phyloP scores from a whole-genome alignment of 2,888 invertebrate genomes.

The Ditula angustiorana region DNA sequence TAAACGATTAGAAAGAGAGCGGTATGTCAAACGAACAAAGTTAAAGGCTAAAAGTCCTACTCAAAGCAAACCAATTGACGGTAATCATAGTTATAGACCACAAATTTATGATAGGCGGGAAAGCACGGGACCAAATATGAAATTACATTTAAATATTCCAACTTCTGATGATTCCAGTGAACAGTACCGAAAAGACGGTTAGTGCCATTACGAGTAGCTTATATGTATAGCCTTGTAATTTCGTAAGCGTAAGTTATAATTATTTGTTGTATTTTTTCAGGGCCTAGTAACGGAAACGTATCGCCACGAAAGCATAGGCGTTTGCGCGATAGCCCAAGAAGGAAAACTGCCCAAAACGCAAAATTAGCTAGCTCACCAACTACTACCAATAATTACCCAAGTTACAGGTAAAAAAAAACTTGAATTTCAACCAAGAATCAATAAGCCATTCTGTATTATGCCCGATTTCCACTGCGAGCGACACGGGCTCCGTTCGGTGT shows the following conservation, averaged over 20 bases:
- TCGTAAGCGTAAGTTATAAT: too few relatives aligned
- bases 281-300: conserved; percentile 75
- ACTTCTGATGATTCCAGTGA: conserved; percentile 87
- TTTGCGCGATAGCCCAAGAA: conserved; percentile 87
- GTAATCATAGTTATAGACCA: conserved; percentile 65
- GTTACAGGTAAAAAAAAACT: conserved; percentile 66
- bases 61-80: conserved; percentile 70
- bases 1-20: conserved; percentile 76
- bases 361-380: conserved; percentile 84
- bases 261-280: conserved; percentile 50
- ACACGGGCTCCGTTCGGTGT: too few relatives aligned
- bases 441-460: neutral
- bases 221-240: too few relatives aligned
- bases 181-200: conserved; percentile 80
- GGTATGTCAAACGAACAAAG: conserved; percentile 80
- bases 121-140: conserved; percentile 77
- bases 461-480: too few relatives aligned
- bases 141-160: conserved; percentile 84
- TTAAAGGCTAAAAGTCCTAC: conserved; percentile 81
- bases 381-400: conserved; percentile 69
- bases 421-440: neutral
- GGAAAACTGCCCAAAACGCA: conserved; percentile 86
- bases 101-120: conserved; percentile 83
- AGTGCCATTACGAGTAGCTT: too few relatives aligned
- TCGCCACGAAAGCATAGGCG: conserved; percentile 87